Percentiles rank a stretch among this genome's conserved stretches.
Evolutionary conservation across 1,140 invertebrate species (phyloP).

Genomic region (Zaprionus kolodkinae): DNA sequence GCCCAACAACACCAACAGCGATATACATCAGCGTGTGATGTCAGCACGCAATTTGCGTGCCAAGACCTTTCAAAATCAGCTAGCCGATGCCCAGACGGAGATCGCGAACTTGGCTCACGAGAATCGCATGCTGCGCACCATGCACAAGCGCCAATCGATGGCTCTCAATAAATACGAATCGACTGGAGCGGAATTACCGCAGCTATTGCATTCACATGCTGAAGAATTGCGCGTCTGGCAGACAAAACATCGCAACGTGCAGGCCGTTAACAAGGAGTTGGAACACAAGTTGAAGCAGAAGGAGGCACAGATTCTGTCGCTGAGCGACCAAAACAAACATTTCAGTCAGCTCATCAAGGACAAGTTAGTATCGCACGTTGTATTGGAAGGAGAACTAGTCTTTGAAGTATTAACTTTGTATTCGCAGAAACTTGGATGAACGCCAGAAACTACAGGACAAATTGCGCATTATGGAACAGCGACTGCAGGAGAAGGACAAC

Average conservation of each 20-base stretch:
- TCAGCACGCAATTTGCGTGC: slow-evolving; percentile 90
- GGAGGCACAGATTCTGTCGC: slow-evolving; percentile 87
- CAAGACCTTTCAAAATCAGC: slow-evolving; percentile 91
- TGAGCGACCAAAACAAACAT: slow-evolving; percentile 89
- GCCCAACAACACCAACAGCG: slow-evolving; percentile 57
- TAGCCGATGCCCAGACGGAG: slow-evolving; percentile 91
- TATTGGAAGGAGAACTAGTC: not conserved
- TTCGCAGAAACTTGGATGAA: slow-evolving; percentile 87
- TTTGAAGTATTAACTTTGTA: not conserved
- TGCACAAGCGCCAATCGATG: slow-evolving; percentile 91
- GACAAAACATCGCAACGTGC: slow-evolving; percentile 88
- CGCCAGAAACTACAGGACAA: slow-evolving; percentile 89
- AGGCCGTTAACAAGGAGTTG: slow-evolving; percentile 87
- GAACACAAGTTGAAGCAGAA: slow-evolving; percentile 88
- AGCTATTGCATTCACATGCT: slow-evolving; percentile 89
- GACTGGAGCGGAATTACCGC: slow-evolving; percentile 90
- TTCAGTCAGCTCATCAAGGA: slow-evolving; percentile 89
- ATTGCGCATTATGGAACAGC: slow-evolving; percentile 87
- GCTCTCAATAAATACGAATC: slow-evolving; percentile 90
- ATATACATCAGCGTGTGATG: slow-evolving; percentile 88
- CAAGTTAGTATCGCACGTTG: slow-evolving; percentile 83
- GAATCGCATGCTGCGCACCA: slow-evolving; percentile 89
- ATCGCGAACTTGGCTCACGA: slow-evolving; percentile 91
- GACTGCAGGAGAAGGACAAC: slow-evolving; percentile 88
- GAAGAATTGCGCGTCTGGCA: slow-evolving; percentile 91